These are phyloP conservation scores for Ochropleura leucogaster DNA, from an alignment of 2,888 invertebrate genomes.

Conservation along the genomic window DNA sequence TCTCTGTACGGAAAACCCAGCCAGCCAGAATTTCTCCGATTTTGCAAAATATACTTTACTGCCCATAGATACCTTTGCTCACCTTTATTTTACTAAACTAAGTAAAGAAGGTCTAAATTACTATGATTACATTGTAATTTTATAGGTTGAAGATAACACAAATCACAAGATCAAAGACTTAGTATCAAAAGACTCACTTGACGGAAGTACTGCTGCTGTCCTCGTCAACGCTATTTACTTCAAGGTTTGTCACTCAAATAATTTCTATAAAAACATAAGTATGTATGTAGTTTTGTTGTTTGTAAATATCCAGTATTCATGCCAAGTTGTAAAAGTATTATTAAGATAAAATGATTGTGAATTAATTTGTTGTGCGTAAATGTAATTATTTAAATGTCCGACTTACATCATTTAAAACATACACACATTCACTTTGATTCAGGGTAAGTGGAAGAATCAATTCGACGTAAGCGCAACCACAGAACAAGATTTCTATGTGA, in stretches of 20 bases:
- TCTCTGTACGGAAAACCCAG: neutral
- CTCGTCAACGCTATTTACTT: conserved; percentile 96
- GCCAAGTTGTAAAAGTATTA: neutral
- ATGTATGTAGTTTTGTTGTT: neutral
- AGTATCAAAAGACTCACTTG: conserved; percentile 89
- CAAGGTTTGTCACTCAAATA: conserved; percentile 86
- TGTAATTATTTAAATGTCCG: too few species aligned
- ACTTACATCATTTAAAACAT: neutral
- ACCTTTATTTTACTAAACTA: neutral
- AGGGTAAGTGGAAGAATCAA: conserved; percentile 92
- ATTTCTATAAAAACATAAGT: neutral
- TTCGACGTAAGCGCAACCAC: conserved; percentile 91
- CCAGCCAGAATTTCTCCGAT: neutral
- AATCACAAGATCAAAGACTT: conserved; percentile 89
- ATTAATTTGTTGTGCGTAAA: neutral
- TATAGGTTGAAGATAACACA: conserved; percentile 84
- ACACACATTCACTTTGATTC: conserved; percentile 25
- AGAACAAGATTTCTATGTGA: conserved; percentile 92
- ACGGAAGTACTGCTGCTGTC: conserved; percentile 90
- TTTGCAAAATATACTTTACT: neutral
- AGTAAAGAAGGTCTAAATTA: neutral
- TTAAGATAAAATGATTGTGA: neutral
- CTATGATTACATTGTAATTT: neutral
- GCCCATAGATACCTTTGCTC: neutral
- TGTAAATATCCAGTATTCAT: neutral